Percentiles rank a stretch among this genome's conserved stretches.
Evolutionary conservation across 2,113 vertebrate genomes (phyloP).

Genomic region (Onychorhynchus coronatus): DNA sequence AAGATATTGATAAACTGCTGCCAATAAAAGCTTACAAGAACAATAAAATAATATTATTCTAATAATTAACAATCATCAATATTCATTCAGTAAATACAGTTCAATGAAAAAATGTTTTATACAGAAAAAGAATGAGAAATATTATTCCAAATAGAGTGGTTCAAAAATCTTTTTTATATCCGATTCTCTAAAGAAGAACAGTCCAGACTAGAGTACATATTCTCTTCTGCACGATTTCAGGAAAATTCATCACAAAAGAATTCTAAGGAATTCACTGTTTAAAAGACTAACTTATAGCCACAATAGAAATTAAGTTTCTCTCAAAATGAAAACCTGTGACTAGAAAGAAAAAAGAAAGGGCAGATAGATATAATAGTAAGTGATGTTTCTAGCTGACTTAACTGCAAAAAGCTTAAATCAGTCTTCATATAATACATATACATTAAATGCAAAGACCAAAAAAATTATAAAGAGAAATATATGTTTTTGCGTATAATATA

Average conservation of each 20-base stretch:
- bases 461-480: neutral
- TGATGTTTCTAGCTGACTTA: neutral
- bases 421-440: neutral
- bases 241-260: neutral
- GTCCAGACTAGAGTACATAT: neutral
- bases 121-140: neutral
- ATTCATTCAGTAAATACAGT: neutral
- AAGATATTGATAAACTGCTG: neutral
- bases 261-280: neutral
- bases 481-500: neutral
- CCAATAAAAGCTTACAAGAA: neutral
- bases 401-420: neutral
- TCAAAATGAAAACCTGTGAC: neutral
- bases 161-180: neutral
- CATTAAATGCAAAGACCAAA: fast-evolving
- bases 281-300: neutral
- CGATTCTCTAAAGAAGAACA: neutral
- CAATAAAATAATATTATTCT: neutral
- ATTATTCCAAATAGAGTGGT: neutral
- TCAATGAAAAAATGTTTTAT: neutral
- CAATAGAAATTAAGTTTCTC: neutral
- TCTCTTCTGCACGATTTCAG: neutral
- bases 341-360: neutral
- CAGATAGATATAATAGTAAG: neutral
- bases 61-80: neutral